Evolutionary conservation across 2,113 vertebrate genomes (phyloP), one percentile per base, ranked within the genome.

Genomic region (Fregata magnificens): DNA sequence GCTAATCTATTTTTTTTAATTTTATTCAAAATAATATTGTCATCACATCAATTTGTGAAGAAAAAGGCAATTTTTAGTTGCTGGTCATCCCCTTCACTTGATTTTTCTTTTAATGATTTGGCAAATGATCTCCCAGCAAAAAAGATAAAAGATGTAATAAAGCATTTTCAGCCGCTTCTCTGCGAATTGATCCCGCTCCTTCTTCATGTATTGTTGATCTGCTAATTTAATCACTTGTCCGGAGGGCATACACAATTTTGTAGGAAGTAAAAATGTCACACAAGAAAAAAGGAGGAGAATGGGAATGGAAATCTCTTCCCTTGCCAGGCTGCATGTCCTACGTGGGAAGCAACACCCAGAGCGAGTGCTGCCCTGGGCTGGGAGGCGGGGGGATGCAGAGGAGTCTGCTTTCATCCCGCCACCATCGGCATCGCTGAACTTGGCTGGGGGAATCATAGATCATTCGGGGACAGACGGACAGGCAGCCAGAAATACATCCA

Each of bases 191-290:
- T 94, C 66, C 78, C 2, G 0, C 38, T 94, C 71, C 50, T 88
- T 69, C 77, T 84, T 96, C 89, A 67, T 80, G n/a, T 92, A 32
- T 81, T 95, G 82, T 91, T 93, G 95, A 62, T 95, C 62, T 96
- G 93, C 80, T 88, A 74, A 84, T 95, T 92, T 93, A 97, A 95
- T 88, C 80, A 21, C 72, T 96, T 94, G n/a, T 84, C 94, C 28
- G 25, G 80, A 93, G 92, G 92, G 85, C 80, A 74, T 55, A 59
- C 44, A 79, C 80, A 40, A 77, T 88, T 84, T 83, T 80, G 72
- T 63, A 78, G 92, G 80, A 93, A 94, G 76, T 88, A 84, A 92
- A 97, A 96, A 91, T 66, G 47, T 86, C 94, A 90, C 67, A 70
- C 15, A 49, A 79, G 45, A 38, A 50, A 59, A 85, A 77, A 72